Evolutionary conservation across 2,888 invertebrate genomes (phyloP).

Genomic region (Drosophila picticornis): DNA sequence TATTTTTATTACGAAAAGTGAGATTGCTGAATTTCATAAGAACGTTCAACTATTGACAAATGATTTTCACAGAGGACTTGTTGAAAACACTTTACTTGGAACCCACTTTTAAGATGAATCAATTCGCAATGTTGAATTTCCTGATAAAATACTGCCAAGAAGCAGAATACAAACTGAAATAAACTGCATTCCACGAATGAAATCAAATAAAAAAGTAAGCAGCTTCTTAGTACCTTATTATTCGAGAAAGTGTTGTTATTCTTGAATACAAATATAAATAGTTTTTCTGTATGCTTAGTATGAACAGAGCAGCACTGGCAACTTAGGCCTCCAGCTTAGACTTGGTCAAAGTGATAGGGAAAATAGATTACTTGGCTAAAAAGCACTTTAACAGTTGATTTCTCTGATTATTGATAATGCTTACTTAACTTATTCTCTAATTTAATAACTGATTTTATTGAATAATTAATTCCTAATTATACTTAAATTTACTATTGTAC

Average conservation of each 20-base stretch:
- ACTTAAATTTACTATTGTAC: not conserved
- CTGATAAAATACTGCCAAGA: not conserved
- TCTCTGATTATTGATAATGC: not conserved
- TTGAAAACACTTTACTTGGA: slow-evolving; percentile 5
- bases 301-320: not conserved
- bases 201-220: not conserved
- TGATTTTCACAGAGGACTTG: not conserved
- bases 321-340: not conserved
- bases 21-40: slow-evolving; percentile 1
- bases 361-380: not conserved
- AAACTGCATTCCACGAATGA: not conserved
- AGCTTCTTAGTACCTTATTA: not conserved
- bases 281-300: not conserved
- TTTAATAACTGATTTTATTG: not conserved
- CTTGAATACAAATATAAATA: not conserved
- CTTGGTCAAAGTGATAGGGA: not conserved
- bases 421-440: too few species aligned
- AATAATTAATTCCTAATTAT: not conserved
- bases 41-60: slow-evolving; percentile 8
- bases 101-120: not conserved
- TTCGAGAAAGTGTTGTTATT: not conserved
- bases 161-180: not conserved
- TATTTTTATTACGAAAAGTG: slow-evolving; percentile 16
- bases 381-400: not conserved
- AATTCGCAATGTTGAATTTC: not conserved